Evolutionary conservation across 2,113 vertebrate species (phyloP).

Genomic region (Lamprologus tigripictilis): DNA sequence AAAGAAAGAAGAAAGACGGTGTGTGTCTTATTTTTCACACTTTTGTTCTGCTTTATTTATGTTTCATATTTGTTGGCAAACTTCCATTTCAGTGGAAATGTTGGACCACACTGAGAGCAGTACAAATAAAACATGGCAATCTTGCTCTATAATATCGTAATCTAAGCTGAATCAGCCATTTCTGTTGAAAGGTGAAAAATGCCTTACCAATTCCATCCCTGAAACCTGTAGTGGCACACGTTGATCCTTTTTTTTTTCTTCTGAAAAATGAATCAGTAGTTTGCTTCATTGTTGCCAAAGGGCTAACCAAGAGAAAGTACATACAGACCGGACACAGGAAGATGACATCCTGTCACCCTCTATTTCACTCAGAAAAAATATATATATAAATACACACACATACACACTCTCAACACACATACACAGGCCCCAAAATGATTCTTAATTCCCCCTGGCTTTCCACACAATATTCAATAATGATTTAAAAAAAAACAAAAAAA

Average conservation of each 20-base stretch:
- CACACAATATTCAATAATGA: background rate
- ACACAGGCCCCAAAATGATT: background rate
- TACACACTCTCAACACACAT: background rate
- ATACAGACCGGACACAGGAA: background rate
- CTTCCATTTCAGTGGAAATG: background rate
- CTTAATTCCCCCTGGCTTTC: background rate
- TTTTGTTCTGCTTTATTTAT: background rate
- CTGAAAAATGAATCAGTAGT: background rate
- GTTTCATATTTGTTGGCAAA: background rate
- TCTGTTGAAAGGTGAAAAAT: background rate
- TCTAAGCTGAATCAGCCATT: background rate
- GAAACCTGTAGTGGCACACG: background rate
- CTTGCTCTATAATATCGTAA: background rate
- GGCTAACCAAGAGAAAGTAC: background rate
- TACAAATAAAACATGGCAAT: background rate
- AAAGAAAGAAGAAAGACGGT: background rate
- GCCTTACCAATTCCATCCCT: background rate
- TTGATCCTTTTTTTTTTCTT: background rate
- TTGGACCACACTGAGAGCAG: background rate
- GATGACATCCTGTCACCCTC: background rate
- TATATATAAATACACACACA: background rate
- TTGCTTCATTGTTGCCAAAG: background rate
- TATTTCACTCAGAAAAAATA: background rate
- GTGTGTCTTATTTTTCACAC: background rate
- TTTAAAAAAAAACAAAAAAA: accelerated